Percentiles rank a stretch among this genome's conserved stretches.
Conservation (phyloP, 2,113 vertebrate species). For the Plecotus auritus region DNA sequence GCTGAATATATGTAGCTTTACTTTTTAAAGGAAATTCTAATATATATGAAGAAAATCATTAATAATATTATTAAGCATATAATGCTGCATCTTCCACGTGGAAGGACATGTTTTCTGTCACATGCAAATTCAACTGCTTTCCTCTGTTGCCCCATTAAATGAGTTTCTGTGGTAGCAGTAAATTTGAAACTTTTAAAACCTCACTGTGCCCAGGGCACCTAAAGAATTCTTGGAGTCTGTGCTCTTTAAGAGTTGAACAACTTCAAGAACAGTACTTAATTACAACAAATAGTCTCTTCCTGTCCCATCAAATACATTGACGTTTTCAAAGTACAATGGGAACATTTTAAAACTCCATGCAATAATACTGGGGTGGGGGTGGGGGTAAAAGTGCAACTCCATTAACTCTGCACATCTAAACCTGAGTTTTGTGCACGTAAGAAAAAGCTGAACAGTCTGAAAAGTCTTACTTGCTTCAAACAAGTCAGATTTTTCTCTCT, state of each 20-base stretch:
- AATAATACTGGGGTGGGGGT: not conserved
- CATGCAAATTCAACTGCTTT: not conserved
- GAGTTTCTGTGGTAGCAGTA: not conserved
- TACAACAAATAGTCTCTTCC: not conserved
- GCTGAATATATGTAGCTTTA: not conserved
- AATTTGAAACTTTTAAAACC: not conserved
- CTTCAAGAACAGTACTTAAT: not conserved
- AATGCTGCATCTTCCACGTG: not conserved
- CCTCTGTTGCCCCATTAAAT: not conserved
- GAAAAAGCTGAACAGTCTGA: not conserved
- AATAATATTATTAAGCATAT: not conserved
- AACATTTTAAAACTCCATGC: not conserved
- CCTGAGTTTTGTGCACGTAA: not conserved
- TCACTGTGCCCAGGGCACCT: not conserved
- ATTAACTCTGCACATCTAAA: not conserved
- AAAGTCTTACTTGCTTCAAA: not conserved
- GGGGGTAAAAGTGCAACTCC: not conserved
- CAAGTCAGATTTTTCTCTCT: not conserved
- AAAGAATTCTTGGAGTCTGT: not conserved
- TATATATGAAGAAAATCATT: not conserved
- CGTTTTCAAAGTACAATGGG: not conserved
- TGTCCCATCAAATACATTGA: not conserved
- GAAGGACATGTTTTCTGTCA: not conserved
- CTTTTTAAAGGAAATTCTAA: slow-evolving; percentile 1
- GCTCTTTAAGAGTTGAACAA: not conserved